Evolutionary conservation across 2,888 invertebrate genomes (phyloP), one percentile per base, ranked within the genome.

Genomic region (Ochropacha duplaris): DNA sequence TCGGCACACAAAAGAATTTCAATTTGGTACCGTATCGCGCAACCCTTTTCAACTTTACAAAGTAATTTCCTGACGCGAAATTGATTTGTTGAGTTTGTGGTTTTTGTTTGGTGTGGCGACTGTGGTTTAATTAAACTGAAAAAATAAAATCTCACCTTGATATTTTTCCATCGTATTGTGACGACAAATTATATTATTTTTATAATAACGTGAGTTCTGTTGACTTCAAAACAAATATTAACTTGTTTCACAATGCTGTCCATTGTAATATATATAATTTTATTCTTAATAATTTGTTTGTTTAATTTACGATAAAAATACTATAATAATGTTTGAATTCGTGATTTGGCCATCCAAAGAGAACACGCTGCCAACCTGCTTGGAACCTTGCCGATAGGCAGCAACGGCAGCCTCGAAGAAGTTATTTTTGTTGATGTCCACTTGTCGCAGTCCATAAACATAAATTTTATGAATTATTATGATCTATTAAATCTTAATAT

Each of bases 1-100:
- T 78, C 71, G 77, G 78, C 66, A 76, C 74, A 89, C 88, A 90
- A 91, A 90, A 91, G 90, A 92, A 92, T 92, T 92, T 90, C 91
- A 91, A 90, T 91, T 90, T 90, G 87, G 84, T 86, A 76, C 80
- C 80, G 87, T 88, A 88, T 88, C 86, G 87, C 81, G 72, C 76
- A 86, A 88, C 88, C 86, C 88, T 86, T 88, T 87, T 87, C 86
- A 88, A 87, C 82, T 88, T 87, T 85, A 83, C 87, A 88, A 89
- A 88, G 90, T 91, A 91, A 92, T 90, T 90, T 90, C 84, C 87
- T 84, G 87, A 86, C 83, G 84, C 84, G 80, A 87, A 91, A 91
- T 91, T 90, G 91, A 91, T 92, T 91, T 90, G 90, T 90, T 83
- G 84, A 84, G 75, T 81, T 78, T 84, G 83, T 76, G 86, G 86